Conservation (phyloP, 1,140 invertebrate species). For the Drosophila murphyi region DNA sequence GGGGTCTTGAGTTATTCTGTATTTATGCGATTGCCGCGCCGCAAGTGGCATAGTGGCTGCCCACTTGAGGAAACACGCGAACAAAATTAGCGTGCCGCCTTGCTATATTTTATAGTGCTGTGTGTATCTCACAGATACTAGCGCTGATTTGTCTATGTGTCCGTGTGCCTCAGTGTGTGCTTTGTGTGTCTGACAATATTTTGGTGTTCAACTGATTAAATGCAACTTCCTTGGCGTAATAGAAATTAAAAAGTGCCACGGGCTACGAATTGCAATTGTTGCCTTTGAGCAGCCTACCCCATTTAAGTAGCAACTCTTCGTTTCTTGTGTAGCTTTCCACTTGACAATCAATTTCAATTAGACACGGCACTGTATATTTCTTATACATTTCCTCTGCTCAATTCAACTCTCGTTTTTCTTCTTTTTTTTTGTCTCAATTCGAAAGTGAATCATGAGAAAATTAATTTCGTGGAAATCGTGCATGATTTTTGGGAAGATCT, state of each 20-base stretch:
- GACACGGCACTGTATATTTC: conserved; percentile 18
- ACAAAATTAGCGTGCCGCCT: conserved; percentile 80
- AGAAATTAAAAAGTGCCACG: conserved; percentile 54
- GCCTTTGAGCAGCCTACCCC: conserved; percentile 26
- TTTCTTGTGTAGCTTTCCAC: conserved; percentile 10
- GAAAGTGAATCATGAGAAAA: conserved; percentile 75
- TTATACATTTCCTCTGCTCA: neutral
- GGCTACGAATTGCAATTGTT: conserved; percentile 32
- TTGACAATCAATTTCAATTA: conserved; percentile 73
- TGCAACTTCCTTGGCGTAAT: conserved; percentile 69
- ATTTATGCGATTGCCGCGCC: conserved; percentile 80
- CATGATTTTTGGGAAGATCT: conserved; percentile 69
- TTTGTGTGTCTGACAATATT: conserved; percentile 23
- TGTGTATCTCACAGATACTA: conserved; percentile 63
- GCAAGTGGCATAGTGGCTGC: conserved; percentile 79
- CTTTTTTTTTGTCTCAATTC: neutral
- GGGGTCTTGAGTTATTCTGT: conserved; percentile 28
- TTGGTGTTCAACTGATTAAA: conserved; percentile 61
- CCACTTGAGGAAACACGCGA: conserved; percentile 82
- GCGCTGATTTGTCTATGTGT: conserved; percentile 62
- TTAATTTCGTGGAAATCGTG: conserved; percentile 70
- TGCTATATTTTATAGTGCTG: conserved; percentile 56
- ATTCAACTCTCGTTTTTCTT: conserved; percentile 32
- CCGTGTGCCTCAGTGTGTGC: neutral
- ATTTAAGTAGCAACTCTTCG: conserved; percentile 26